phyloP scores from a whole-genome alignment of 1,140 invertebrate genomes.

The Cherax destructor region DNA sequence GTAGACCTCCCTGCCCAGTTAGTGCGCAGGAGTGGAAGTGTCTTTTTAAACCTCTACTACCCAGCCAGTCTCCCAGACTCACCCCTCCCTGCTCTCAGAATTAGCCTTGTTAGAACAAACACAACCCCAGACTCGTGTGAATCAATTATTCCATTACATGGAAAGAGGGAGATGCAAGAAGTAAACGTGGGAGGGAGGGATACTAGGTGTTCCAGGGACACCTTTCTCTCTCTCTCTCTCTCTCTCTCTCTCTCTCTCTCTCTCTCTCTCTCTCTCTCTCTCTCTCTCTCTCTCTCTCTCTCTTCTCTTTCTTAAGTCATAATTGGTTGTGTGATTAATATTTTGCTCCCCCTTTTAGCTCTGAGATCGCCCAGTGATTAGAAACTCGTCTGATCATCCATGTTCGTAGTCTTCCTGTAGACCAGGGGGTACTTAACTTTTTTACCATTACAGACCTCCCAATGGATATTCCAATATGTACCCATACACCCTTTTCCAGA shows the following conservation, averaged over 20 bases:
- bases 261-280: constrained; percentile 5
- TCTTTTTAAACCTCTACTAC: background rate
- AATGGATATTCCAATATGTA: too few species aligned
- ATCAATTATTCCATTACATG: background rate
- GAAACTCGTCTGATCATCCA: too few species aligned
- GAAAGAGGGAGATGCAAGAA: background rate
- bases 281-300: constrained; percentile 4
- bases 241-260: constrained; percentile 7
- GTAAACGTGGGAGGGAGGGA: background rate
- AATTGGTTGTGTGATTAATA: too few species aligned
- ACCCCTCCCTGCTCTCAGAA: background rate
- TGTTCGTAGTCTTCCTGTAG: too few species aligned
- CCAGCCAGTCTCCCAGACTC: background rate
- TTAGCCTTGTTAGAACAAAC: background rate
- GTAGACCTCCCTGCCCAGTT: too few species aligned
- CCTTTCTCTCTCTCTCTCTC: background rate
- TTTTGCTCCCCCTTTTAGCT: too few species aligned
- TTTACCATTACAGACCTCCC: too few species aligned
- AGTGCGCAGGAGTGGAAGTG: background rate
- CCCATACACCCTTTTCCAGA: too few species aligned
- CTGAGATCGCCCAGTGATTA: too few species aligned
- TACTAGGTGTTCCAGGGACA: background rate
- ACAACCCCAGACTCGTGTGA: background rate
- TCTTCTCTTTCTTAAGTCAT: background rate
- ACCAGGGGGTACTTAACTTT: too few species aligned